Percentiles rank a stretch among this genome's conserved stretches.
Evolutionary conservation across 2,113 vertebrate species (phyloP).

Genomic region (Penelope pileata): DNA sequence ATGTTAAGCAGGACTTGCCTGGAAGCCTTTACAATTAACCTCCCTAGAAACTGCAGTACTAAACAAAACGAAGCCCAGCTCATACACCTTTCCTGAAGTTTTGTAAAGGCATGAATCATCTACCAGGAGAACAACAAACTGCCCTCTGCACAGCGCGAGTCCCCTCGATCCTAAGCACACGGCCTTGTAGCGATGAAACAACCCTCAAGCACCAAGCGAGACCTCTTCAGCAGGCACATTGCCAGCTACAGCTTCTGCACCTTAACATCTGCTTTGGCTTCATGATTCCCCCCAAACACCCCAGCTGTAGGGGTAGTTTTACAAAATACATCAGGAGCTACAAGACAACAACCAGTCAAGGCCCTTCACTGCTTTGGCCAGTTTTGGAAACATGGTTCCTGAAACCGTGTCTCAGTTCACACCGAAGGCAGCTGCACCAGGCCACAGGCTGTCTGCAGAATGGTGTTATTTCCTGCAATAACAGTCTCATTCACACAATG

Average conservation of each 20-base stretch:
- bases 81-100: conserved; percentile 3
- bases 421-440: neutral
- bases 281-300: neutral
- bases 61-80: neutral
- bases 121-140: neutral
- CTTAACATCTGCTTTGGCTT: neutral
- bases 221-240: neutral
- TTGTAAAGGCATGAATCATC: neutral
- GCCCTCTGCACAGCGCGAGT: neutral
- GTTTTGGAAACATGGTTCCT: neutral
- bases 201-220: neutral
- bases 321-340: neutral
- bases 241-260: neutral
- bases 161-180: neutral
- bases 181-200: neutral
- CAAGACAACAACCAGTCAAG: neutral
- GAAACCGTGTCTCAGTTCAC: neutral
- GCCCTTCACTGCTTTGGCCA: neutral
- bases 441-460: neutral
- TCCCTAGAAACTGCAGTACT: neutral
- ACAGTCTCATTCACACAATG: neutral
- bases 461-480: conserved; percentile 25
- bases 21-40: conserved; percentile 31
- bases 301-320: neutral
- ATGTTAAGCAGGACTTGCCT: neutral